Base-by-base conservation (phyloP, 2,797 vertebrate species). In the Chaenodraco wilsoni region DNA sequence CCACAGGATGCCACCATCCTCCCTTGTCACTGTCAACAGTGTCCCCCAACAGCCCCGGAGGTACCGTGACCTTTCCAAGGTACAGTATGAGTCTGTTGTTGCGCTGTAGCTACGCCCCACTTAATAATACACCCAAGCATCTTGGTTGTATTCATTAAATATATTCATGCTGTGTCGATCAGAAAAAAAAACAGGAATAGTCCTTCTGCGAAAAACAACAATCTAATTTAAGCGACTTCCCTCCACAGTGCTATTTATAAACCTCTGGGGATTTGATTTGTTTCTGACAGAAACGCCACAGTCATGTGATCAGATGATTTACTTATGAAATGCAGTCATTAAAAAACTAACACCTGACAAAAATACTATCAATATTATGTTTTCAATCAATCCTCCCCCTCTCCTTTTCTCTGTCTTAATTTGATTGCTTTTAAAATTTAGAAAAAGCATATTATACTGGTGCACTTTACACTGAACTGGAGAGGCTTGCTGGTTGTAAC, bases 41-140 rank as follows among this genome's bases (percentile, higher is more conserved):
- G 57, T 82, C 43, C 82, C 84, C 71, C 91, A 91, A 78, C 94
- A 95, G 75, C 88, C 94, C 72, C 95, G 94, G 90, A 95, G 95
- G 75, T 96, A 95, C 49, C 84, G 93, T 72, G 97, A 98, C 82
- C 85, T 97, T 56, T 95, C 94, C 85, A 97, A 97, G 96, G 98
- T 98, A 95, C 62, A 50, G 56, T 51, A 16, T 5, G 43, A 15
- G 11, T 31, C 19, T 23, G 8, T 4, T 72, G 65, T 59, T 56
- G 56, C n/a, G 37, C 23, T 50, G 16, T 31, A 51, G 65, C n/a
- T 62, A 12, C 2, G 3, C 17, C 54, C 14, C 62, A 21, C 46
- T 65, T 11, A 3, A 51, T 41, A 44, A 60, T 50, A 66, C 23
- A 45, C 9, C 9, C 23, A 0, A 69, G 5, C 27, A 41, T 48